A percentile compares a stretch with the other conserved stretches of the same genome.
phyloP scores from a whole-genome alignment of 2,113 vertebrate species.

The Pygathrix nemaeus region DNA sequence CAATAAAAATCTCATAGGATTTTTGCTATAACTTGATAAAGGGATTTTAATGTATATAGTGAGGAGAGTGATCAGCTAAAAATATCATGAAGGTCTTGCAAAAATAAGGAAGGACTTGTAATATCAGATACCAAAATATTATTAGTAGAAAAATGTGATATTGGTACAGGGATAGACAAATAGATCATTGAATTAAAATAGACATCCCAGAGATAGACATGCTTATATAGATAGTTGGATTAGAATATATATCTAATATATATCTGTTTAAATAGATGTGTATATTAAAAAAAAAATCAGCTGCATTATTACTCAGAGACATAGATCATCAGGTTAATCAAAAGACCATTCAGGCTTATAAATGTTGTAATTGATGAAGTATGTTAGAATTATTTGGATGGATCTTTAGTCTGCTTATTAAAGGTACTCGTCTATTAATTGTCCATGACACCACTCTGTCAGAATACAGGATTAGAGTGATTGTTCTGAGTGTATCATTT shows the following conservation, averaged over 20 bases:
- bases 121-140: not conserved
- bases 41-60: not conserved
- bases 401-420: not conserved
- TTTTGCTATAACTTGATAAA: not conserved
- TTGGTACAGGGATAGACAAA: not conserved
- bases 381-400: constrained; percentile 26
- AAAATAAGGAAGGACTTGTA: not conserved
- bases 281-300: not conserved
- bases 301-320: not conserved
- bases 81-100: not conserved
- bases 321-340: not conserved
- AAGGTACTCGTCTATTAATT: constrained; percentile 22
- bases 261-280: constrained; percentile 4
- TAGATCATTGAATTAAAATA: not conserved
- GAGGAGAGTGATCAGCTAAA: not conserved
- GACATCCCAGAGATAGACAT: not conserved
- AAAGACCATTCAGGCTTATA: not conserved
- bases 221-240: not conserved
- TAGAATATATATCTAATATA: not conserved
- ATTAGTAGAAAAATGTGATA: constrained; percentile 25
- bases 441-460: not conserved
- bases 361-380: not conserved
- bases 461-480: not conserved
- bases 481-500: not conserved
- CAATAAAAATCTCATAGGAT: not conserved